Percentiles rank a stretch among this genome's conserved stretches.
Evolutionary conservation across 2,888 invertebrate genomes (phyloP).

Genomic region (Apeira syringaria): DNA sequence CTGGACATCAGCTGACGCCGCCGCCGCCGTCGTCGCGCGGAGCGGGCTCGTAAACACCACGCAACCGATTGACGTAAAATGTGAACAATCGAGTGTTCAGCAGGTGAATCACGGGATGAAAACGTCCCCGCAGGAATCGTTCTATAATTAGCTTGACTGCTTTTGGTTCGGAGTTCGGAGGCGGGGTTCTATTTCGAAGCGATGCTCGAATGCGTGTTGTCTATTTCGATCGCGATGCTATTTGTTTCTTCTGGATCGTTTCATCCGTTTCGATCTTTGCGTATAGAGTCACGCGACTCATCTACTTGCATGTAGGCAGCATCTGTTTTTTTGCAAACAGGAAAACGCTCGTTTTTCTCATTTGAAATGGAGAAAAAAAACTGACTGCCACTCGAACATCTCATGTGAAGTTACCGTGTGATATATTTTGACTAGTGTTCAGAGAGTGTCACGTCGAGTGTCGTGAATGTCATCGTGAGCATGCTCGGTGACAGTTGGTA

Average conservation of each 20-base stretch:
- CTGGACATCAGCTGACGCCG: constrained; percentile 81
- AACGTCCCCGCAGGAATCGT: constrained; percentile 73
- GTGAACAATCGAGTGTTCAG: constrained; percentile 81
- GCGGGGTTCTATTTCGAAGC: constrained; percentile 76
- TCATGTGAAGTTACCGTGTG: constrained; percentile 25
- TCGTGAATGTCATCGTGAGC: constrained; percentile 29
- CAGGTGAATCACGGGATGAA: constrained; percentile 81
- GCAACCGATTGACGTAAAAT: constrained; percentile 80
- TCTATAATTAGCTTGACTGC: constrained; percentile 79
- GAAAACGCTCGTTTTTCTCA: constrained; percentile 8
- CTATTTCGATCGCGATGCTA: constrained; percentile 68
- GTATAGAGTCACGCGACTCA: constrained; percentile 34
- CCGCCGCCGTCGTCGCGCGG: constrained; percentile 49
- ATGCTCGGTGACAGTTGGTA: constrained; percentile 31
- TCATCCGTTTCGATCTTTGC: constrained; percentile 45
- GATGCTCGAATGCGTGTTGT: constrained; percentile 69
- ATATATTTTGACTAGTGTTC: constrained; percentile 27
- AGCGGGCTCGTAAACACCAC: constrained; percentile 76
- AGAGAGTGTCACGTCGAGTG: constrained; percentile 25
- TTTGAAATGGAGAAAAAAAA: constrained; percentile 12
- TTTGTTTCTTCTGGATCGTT: constrained; percentile 57
- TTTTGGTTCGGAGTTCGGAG: constrained; percentile 81
- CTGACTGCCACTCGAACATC: constrained; percentile 14
- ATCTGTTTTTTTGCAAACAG: constrained; percentile 14
- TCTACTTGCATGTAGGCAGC: constrained; percentile 3